These are phyloP conservation scores for Nemapogon koenigi DNA, from an alignment of 2,888 invertebrate genomes.

Conservation along the genomic window DNA sequence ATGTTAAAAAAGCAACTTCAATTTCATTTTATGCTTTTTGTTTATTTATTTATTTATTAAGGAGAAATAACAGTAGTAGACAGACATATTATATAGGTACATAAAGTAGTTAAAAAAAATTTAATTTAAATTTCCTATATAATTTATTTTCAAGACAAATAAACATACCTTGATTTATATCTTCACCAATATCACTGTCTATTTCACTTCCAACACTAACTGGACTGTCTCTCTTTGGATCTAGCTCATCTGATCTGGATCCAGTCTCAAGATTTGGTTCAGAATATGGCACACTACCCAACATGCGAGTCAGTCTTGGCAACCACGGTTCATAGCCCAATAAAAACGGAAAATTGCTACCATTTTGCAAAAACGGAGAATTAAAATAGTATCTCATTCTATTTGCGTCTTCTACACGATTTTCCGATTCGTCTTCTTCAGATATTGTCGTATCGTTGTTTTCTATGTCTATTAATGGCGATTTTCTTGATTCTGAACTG, in stretches of 20 bases:
- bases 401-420: constrained; percentile 36
- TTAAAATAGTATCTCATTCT: constrained; percentile 53
- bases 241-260: constrained; percentile 31
- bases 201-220: constrained; percentile 53
- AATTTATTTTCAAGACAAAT: background rate
- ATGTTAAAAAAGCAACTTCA: no score
- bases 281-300: constrained; percentile 22
- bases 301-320: constrained; percentile 28
- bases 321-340: constrained; percentile 57
- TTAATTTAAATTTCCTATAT: constrained; percentile 18
- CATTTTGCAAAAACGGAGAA: constrained; percentile 50
- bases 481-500: constrained; percentile 32
- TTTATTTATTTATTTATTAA: no score
- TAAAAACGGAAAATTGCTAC: constrained; percentile 48
- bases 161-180: constrained; percentile 41
- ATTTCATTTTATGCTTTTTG: no score
- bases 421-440: constrained; percentile 43
- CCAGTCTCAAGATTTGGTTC: constrained; percentile 17
- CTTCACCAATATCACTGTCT: constrained; percentile 51
- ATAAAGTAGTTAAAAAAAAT: no score
- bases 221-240: constrained; percentile 43
- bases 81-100: no score
- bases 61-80: no score
- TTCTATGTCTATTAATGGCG: constrained; percentile 55
- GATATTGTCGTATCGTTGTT: constrained; percentile 47